Evolutionary conservation across 2,113 vertebrate genomes (phyloP), one percentile per base, ranked within the genome.

Genomic region (Microtus montanus): DNA sequence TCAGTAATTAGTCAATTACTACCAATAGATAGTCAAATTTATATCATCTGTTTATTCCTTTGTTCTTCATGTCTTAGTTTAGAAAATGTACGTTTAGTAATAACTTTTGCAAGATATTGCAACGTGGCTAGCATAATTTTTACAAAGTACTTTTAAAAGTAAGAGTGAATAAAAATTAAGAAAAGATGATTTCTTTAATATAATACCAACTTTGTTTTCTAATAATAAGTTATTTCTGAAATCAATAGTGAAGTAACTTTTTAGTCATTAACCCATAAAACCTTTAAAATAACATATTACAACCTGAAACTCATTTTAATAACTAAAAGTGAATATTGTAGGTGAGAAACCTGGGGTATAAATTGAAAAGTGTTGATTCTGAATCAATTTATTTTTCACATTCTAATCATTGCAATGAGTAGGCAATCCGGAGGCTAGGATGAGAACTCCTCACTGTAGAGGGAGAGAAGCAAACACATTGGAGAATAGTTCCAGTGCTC

Each of bases 1-100:
- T 96, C 58, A 96, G 79, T 93, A 92, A 91, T 86, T 77, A 77
- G 15, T 38, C 93, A 91, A 94, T 95, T 80, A 94, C 70, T 84
- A 93, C 75, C 28, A 85, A 75, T 92, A 89, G 41, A 63, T 87
- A 95, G 87, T 66, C 11, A 92, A 58, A 71, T n/a, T 10, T 92
- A 41, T n/a, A 17, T 91, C 64, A 68, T 88, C 79, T 49, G 80
- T 66, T 94, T 64, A 49, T 92, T 70, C 7, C 84, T 80, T 85
- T 15, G 91, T 68, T 95, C 47, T 91, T 89, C 22, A 64, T 73
- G 33, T 54, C 66, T 92, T 95, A 63, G 15, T 33, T 93, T 87
- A 90, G 24, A 28, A 92, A 90, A 70, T 71, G 15, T 63, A 0
- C 20, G 41, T 24, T 86, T 35, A 66, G 44, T 64, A 71, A 66